These are phyloP conservation scores for Lamprotornis superbus DNA, from an alignment of 2,113 vertebrate species.

Conservation along the genomic window DNA sequence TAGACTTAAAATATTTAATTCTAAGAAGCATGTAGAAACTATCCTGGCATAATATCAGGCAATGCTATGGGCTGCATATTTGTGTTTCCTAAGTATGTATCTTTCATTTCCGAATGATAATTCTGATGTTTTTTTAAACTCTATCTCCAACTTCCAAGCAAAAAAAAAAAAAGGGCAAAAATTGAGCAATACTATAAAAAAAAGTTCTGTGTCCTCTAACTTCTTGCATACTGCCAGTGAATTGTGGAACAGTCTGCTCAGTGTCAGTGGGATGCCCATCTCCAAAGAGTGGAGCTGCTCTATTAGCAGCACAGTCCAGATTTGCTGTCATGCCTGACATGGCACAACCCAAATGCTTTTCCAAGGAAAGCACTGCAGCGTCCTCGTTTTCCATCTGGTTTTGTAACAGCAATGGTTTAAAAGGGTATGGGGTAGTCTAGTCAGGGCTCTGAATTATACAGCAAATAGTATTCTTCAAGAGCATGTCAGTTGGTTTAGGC, in stretches of 20 bases:
- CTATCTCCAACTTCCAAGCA: background rate
- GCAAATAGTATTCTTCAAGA: background rate
- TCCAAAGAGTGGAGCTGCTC: background rate
- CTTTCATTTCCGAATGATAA: background rate
- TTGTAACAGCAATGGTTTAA: background rate
- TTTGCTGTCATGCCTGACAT: background rate
- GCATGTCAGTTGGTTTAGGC: background rate
- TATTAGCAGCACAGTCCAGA: background rate
- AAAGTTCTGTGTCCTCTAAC: background rate
- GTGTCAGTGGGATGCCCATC: background rate
- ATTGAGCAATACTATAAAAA: background rate
- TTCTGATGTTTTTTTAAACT: background rate
- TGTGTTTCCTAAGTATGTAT: background rate
- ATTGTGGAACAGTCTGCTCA: background rate
- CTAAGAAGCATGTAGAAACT: background rate
- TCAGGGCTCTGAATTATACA: constrained; percentile 4
- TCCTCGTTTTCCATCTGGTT: background rate
- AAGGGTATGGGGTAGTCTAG: background rate
- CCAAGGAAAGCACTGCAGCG: background rate
- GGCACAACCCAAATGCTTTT: background rate
- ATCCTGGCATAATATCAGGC: background rate
- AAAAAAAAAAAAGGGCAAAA: background rate
- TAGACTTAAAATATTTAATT: background rate
- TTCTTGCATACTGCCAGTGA: background rate
- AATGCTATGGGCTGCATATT: background rate